Evolutionary conservation across 2,113 vertebrate genomes (phyloP).

Genomic region (Eptatretus burgeri): DNA sequence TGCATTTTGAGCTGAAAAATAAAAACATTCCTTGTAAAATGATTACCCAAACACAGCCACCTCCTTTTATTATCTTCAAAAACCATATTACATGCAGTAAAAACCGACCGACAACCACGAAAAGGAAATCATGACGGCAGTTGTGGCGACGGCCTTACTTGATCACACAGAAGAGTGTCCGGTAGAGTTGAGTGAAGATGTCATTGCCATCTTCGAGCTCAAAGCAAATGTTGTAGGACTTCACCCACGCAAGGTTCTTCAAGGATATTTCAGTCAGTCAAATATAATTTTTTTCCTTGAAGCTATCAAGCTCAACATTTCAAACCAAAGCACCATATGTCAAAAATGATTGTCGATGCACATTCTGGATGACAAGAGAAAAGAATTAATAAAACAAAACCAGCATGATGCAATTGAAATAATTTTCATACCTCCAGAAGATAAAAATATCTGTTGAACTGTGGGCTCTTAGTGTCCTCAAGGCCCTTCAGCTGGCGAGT

Average conservation of each 20-base stretch:
- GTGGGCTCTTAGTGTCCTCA: slow-evolving; percentile 94
- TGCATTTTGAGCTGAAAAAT: slow-evolving; percentile 3
- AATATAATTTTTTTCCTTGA: too few relatives aligned
- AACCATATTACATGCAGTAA: too few relatives aligned
- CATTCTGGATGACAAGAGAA: slow-evolving; percentile 11
- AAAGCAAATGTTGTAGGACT: slow-evolving; percentile 99
- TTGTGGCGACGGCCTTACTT: slow-evolving; percentile 36
- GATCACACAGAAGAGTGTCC: slow-evolving; percentile 93
- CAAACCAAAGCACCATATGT: background rate
- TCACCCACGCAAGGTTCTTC: slow-evolving; percentile 95
- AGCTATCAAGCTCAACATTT: too few relatives aligned
- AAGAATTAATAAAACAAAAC: slow-evolving; percentile 14
- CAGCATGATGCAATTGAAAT: background rate
- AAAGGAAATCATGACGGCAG: too few relatives aligned
- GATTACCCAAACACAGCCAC: too few relatives aligned
- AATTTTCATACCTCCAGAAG: slow-evolving; percentile 51
- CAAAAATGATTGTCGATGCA: background rate
- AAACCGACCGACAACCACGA: too few relatives aligned
- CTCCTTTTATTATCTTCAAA: too few relatives aligned
- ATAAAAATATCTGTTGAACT: slow-evolving; percentile 99
- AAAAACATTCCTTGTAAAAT: slow-evolving; percentile 4
- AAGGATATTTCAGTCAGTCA: too few relatives aligned
- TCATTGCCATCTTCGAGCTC: slow-evolving; percentile 99
- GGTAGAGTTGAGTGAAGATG: slow-evolving; percentile 99
- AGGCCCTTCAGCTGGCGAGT: slow-evolving; percentile 92